Conservation (phyloP, 2,113 vertebrate species). For the Hymenochirus boettgeri region DNA sequence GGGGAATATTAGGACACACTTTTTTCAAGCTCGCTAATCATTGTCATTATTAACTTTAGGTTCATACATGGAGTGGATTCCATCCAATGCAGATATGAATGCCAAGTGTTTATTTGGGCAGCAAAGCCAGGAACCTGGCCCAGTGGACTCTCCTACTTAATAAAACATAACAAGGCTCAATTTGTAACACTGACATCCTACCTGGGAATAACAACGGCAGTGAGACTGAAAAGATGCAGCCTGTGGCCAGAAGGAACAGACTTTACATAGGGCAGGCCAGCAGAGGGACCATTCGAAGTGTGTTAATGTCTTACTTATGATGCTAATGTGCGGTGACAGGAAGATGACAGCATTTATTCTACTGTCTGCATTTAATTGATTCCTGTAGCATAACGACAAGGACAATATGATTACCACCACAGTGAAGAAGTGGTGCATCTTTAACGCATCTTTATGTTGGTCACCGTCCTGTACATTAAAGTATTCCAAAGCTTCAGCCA, state of each 20-base stretch:
- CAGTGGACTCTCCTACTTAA: constrained; percentile 32
- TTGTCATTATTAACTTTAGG: too few relatives aligned
- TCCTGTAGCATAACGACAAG: constrained; percentile 30
- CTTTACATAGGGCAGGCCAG: background rate
- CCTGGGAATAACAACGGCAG: constrained; percentile 9
- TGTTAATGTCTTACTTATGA: background rate
- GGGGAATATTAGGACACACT: too few relatives aligned
- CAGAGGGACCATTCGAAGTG: background rate
- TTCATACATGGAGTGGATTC: constrained; percentile 12
- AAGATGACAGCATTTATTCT: background rate
- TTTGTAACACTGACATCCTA: background rate
- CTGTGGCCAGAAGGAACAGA: constrained; percentile 12
- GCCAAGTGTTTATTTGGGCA: constrained; percentile 27
- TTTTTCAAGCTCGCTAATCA: too few relatives aligned
- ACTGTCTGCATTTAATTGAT: constrained; percentile 43
- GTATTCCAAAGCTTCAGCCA: too few relatives aligned
- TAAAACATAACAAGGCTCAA: too few relatives aligned
- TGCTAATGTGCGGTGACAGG: constrained; percentile 31
- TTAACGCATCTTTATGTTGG: too few relatives aligned
- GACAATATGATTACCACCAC: background rate
- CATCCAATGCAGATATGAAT: constrained; percentile 22
- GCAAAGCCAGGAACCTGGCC: constrained; percentile 3
- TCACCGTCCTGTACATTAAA: too few relatives aligned
- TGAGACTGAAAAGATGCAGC: background rate
- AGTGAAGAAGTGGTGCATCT: constrained; percentile 1